Conservation (phyloP, 2,797 vertebrate species). For the Rhabdophis nuchalis region DNA sequence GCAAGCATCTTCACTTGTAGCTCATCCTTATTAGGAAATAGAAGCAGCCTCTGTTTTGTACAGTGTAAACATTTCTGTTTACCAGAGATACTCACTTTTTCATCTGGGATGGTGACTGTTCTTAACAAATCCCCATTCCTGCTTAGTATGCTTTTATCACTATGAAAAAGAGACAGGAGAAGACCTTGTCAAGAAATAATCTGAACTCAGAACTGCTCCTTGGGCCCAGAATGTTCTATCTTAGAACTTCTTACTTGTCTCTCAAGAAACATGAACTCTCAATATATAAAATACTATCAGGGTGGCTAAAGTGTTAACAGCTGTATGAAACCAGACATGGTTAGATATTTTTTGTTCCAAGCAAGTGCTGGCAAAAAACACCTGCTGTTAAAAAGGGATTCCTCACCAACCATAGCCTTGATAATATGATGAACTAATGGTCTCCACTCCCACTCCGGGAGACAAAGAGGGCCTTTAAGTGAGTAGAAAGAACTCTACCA, state of each 20-base stretch:
- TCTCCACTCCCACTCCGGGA: neutral
- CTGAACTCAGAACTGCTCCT: neutral
- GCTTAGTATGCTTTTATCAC: neutral
- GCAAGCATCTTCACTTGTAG: neutral
- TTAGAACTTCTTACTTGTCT: neutral
- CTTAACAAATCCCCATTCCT: neutral
- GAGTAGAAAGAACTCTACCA: neutral
- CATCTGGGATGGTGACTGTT: neutral
- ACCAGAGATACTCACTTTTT: neutral
- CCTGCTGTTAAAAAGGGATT: neutral
- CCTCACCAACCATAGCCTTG: neutral
- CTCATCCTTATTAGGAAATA: neutral
- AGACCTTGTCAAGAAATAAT: neutral
- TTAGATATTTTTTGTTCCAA: neutral
- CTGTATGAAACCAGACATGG: neutral
- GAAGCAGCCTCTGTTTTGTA: neutral
- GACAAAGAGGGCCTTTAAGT: slow-evolving; percentile 20
- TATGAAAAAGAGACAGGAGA: neutral
- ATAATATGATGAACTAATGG: neutral
- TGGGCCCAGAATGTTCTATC: neutral
- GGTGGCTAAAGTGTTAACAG: neutral
- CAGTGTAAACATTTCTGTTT: neutral
- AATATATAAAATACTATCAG: neutral
- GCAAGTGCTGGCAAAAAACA: neutral
- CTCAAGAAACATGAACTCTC: too few relatives aligned